Evolutionary conservation across 35 echinoderm and acorn worm species (phyloP), one percentile per base, ranked within the genome.

Genomic region (Strongylocentrotus purpuratus): DNA sequence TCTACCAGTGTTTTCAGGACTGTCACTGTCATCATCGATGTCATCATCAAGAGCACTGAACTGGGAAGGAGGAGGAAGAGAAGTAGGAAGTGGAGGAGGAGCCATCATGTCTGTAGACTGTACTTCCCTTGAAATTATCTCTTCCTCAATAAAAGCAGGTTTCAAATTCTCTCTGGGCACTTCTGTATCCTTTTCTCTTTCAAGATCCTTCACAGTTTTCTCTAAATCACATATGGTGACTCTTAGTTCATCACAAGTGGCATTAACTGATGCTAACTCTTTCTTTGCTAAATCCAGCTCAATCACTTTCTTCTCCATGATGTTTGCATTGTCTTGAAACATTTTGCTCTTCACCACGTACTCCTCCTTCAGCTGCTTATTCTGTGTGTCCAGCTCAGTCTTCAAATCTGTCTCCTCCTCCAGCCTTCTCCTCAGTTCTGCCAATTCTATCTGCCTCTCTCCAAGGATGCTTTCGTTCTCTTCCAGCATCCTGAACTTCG

Each of bases 361-460:
- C 18, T 96, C 78, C 32, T 96, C 95, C 48, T 96, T 47, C 94
- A 86, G 33, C 8, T 86, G 32, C 48, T 94, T 45, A 50, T 96
- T 94, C 12, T 31, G 52, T 48, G 32, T 65, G n/a, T 96, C 61
- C 61, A 94, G 61, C 33, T 48, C 61, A 58, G 15, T 50, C 2
- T 20, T 46, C 31, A 47, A 28, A 13, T 94, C 95, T n/a, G 25
- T 94, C 17, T 46, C 33, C 45, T 96, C 95, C 28, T 96, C 65
- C 10, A 96, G 45, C 65, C 47, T 91, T 45, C 47, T 85, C 20
- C 78, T 86, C 60, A 31, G 61, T 35, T 85, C 70, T 32, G 13
- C 15, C 58, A 94, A 31, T 85, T 93, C 59, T 46, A n/a, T 78
- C 25, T 78, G 78, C 55, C 33, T 33, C 4, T 85, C 94, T 46